Evolutionary conservation across 2,888 invertebrate genomes (phyloP), one percentile per base, ranked within the genome.

Genomic region (Linyphia triangularis): DNA sequence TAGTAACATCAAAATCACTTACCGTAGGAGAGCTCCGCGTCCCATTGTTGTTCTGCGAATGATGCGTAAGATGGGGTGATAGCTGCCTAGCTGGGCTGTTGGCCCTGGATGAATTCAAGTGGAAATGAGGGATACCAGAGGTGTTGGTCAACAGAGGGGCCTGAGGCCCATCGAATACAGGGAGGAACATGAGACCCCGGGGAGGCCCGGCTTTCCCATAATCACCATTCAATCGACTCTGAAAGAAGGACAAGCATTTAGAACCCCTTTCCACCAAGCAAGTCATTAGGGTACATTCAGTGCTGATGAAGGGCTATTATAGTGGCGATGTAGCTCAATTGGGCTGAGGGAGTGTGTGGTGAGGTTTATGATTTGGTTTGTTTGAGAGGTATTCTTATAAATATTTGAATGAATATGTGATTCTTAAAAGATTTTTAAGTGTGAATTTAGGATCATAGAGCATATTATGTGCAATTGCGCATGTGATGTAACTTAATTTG

Each of bases 211-310:
- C 57, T n/a, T 84, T 37, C 37, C 67, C 59, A 37, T 90, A 90
- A 85, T 90, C 90, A 61, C 90, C 89, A 73, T 88, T 90, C 70
- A 90, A 77, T 59, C 89, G 88, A 73, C 81, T 89, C 90, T 90
- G 65, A 22, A 81, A 26, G 43, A 67, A 22, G 43, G n/a, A 67
- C 28, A 69, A 37, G 33, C 63, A n/a, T 51, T 51, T 51, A 51
- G 51, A 59, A 57, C 59, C 59, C 7, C 22, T 13, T 51, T 16
- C 1, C 10, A 72, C 9, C 30, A n/a, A n/a, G 28, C 33, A 33
- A 24, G 63, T 9, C 22, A 63, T 10, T n/a, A 51, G 51, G 51
- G 16, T 1, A 2, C 26, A 63, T 63, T 28, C 63, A 63, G 28
- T 63, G 63, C 9, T 63, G 1, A 24, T 13, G 30, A 24, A n/a